Percentiles rank a stretch among this genome's conserved stretches.
phyloP scores from a whole-genome alignment of 1,140 invertebrate species.

The Chironomus striatipennis region DNA sequence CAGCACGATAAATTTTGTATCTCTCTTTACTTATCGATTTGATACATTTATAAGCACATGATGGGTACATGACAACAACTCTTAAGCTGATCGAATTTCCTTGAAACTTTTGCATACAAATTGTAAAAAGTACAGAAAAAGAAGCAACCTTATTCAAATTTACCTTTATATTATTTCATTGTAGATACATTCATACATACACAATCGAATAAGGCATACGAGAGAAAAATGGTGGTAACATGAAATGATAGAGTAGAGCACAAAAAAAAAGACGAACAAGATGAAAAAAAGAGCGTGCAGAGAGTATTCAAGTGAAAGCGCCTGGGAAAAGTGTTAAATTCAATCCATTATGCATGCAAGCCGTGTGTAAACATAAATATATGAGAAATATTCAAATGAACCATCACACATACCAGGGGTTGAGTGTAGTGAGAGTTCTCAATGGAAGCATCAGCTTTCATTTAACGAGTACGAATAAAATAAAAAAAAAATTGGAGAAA shows the following conservation, averaged over 20 bases:
- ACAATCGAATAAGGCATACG: not conserved
- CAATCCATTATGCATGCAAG: conserved; percentile 20
- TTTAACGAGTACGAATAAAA: not conserved
- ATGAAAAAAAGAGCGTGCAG: not conserved
- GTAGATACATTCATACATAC: not conserved
- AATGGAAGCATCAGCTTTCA: conserved; percentile 9
- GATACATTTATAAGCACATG: no score
- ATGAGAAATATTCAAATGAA: conserved; percentile 21
- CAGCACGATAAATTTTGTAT: no score
- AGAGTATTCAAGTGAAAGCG: not conserved
- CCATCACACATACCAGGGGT: not conserved
- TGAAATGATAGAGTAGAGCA: not conserved
- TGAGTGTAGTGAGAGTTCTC: not conserved
- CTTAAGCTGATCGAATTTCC: not conserved
- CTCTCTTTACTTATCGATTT: no score
- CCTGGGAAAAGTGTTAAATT: conserved; percentile 22
- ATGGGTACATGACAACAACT: no score
- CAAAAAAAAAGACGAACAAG: not conserved
- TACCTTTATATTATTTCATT: not conserved
- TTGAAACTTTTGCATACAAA: not conserved
- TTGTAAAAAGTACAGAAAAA: not conserved
- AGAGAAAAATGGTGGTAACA: not conserved
- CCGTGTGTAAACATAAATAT: conserved; percentile 13
- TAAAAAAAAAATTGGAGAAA: not conserved
- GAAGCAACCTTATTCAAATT: conserved; percentile 20